phyloP scores from a whole-genome alignment of 2,797 vertebrate species.

The Babyrousa celebensis region DNA sequence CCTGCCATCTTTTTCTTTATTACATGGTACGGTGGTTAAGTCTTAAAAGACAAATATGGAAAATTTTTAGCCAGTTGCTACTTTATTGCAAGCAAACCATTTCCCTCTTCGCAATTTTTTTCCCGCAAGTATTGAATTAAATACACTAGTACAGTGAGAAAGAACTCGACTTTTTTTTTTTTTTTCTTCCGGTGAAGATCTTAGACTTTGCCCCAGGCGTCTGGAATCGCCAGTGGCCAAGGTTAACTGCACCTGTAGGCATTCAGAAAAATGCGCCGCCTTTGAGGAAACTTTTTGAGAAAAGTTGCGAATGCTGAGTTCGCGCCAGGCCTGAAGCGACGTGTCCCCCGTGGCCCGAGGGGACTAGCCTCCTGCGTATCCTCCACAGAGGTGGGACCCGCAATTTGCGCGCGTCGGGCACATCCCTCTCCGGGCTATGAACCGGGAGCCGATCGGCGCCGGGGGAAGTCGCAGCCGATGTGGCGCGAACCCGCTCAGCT shows the following conservation, averaged over 20 bases:
- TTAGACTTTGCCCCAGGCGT: slow-evolving; percentile 25
- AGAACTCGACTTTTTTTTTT: not conserved
- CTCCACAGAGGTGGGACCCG: not conserved
- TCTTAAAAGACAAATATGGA: slow-evolving; percentile 72
- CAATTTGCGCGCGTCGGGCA: not conserved
- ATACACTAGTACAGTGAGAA: slow-evolving; percentile 8
- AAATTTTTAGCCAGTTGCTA: slow-evolving; percentile 68
- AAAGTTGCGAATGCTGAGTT: not conserved
- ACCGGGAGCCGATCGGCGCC: not conserved
- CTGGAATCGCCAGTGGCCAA: slow-evolving; percentile 55
- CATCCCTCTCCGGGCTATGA: not conserved
- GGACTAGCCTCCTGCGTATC: not conserved
- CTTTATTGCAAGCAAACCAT: slow-evolving; percentile 74
- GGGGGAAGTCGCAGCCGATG: not conserved
- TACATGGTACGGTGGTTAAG: slow-evolving; percentile 29
- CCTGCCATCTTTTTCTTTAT: slow-evolving; percentile 51
- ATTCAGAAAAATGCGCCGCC: not conserved
- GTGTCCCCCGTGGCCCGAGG: not conserved
- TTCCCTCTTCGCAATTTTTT: slow-evolving; percentile 66
- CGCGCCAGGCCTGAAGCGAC: not conserved
- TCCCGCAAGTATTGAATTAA: slow-evolving; percentile 64
- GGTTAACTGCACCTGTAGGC: slow-evolving; percentile 59
- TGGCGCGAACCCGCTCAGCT: not conserved
- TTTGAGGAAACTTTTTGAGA: too few species aligned
- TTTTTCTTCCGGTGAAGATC: not conserved